phyloP scores from a whole-genome alignment of 2,888 invertebrate genomes.

The Itoplectis maculator region DNA sequence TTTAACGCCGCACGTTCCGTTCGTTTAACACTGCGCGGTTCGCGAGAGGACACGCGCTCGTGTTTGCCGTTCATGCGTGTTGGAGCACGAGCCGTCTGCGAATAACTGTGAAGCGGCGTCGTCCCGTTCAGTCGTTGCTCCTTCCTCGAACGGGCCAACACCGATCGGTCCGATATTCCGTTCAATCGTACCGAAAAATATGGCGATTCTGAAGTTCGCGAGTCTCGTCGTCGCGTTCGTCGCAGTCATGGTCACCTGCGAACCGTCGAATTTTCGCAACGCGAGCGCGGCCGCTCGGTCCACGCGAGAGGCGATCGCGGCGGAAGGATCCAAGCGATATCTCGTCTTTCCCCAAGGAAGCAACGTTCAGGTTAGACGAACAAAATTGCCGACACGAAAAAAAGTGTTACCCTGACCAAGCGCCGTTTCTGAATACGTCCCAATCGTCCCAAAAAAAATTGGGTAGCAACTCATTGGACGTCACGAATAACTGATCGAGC shows the following conservation, averaged over 20 bases:
- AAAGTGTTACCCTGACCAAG: too few relatives aligned
- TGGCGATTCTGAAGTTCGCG: constrained; percentile 24
- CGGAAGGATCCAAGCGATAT: constrained; percentile 86
- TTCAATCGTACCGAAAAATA: neutral
- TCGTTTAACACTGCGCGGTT: constrained; percentile 41
- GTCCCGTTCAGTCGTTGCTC: constrained; percentile 48
- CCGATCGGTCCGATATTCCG: constrained; percentile 5
- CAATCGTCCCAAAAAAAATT: too few relatives aligned
- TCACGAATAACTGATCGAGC: too few relatives aligned
- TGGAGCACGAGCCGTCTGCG: constrained; percentile 17
- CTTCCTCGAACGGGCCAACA: constrained; percentile 38
- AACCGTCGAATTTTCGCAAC: constrained; percentile 18
- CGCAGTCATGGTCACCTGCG: neutral
- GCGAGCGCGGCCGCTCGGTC: constrained; percentile 30
- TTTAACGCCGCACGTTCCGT: constrained; percentile 15
- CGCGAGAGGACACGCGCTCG: neutral
- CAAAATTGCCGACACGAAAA: too few relatives aligned
- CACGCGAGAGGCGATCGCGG: constrained; percentile 64
- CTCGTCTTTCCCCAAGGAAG: constrained; percentile 88
- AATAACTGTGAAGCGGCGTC: constrained; percentile 27
- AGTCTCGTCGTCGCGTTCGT: constrained; percentile 28
- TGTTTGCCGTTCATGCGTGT: neutral
- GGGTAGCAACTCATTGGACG: too few relatives aligned
- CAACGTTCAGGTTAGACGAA: constrained; percentile 87
- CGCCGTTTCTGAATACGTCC: too few relatives aligned